Evolutionary conservation across 2,888 invertebrate species (phyloP), one percentile per base, ranked within the genome.

Genomic region (Halocaridina rubra): DNA sequence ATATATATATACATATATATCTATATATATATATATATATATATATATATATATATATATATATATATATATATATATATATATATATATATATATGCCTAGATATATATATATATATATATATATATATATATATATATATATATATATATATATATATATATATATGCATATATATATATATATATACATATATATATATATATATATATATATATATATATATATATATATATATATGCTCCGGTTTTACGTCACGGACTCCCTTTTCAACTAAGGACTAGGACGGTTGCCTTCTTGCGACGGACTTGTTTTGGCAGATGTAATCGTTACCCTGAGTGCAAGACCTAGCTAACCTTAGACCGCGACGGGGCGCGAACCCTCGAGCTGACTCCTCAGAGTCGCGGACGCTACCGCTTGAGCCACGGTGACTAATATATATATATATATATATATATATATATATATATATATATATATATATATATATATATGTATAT

Each of bases 71-170:
- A 39, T 39, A 39, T 39, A 39, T 39, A 39, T 39, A 39, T 39
- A 39, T 39, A 39, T 39, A 39, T 39, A 39, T 39, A 39, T 67
- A 24, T 67, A 67, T 67, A 8, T 67, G 13, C 27, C 3, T 67
- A 67, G 19, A 39, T 39, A 39, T 67, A 22, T 67, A 67, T 67
- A 67, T 67, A 67, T 67, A 67, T 67, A 67, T 67, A 67, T 67
- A 67, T 67, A 67, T 67, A 67, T 67, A 67, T 67, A 67, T 67
- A 67, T 67, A 67, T 67, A 67, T 67, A 67, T 67, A 67, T 67
- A 67, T 67, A 67, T 67, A 67, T 67, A 67, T 67, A 67, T 67
- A 67, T 67, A 67, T 67, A 67, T 67, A 22, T 67, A 8, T 67
- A 22, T 8, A 22, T 67, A 67, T 22, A 67, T 3, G 5, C 29